Conservation (phyloP, 2,113 vertebrate genomes). For the Arizona elegans region DNA sequence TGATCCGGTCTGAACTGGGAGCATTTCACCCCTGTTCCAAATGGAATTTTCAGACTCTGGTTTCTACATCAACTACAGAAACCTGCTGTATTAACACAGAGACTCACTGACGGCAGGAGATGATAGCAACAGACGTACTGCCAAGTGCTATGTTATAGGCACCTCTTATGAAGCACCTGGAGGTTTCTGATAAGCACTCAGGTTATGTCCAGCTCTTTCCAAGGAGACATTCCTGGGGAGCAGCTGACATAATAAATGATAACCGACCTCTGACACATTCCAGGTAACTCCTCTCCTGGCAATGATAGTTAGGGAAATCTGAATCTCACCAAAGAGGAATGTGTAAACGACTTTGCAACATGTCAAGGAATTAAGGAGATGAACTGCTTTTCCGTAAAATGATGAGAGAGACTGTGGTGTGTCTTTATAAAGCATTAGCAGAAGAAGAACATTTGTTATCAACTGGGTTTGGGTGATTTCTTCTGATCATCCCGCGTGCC, state of each 20-base stretch:
- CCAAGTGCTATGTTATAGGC: neutral
- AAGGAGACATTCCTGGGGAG: slow-evolving; percentile 6
- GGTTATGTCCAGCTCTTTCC: neutral
- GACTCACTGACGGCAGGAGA: neutral
- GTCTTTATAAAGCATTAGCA: slow-evolving; percentile 24
- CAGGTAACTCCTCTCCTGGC: slow-evolving; percentile 3
- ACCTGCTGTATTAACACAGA: neutral
- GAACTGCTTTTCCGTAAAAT: slow-evolving; percentile 21
- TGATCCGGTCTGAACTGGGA: too few species aligned
- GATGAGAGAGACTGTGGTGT: neutral
- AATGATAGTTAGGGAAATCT: neutral
- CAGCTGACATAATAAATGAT: slow-evolving; percentile 15
- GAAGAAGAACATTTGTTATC: neutral
- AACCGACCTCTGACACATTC: neutral
- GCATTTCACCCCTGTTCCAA: too few species aligned
- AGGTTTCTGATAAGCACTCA: neutral
- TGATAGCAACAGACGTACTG: neutral
- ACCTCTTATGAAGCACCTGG: neutral
- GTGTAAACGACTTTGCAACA: slow-evolving; percentile 31
- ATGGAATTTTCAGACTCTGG: neutral
- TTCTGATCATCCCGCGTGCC: neutral
- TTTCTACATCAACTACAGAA: neutral
- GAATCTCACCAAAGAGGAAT: slow-evolving; percentile 25
- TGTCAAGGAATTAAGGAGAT: slow-evolving; percentile 15
- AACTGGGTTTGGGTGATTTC: neutral